Conservation (phyloP, 2,888 invertebrate genomes). For the Ormyrus nitidulus region DNA sequence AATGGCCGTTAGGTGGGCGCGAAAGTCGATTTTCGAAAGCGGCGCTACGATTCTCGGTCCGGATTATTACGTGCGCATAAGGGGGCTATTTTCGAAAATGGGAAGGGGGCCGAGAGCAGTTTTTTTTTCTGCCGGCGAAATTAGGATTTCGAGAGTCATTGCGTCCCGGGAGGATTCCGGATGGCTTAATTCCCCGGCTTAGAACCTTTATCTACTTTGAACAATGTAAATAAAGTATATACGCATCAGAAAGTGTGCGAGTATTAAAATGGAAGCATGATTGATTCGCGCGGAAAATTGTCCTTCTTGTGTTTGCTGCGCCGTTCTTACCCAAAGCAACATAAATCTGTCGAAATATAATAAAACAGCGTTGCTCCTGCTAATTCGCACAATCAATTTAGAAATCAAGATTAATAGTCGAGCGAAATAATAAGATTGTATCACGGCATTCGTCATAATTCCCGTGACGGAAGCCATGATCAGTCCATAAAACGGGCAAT, state of each 20-base stretch:
- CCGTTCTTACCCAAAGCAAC: neutral
- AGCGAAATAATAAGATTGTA: no score
- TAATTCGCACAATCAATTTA: no score
- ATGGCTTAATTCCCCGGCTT: neutral
- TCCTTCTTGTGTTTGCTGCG: no score
- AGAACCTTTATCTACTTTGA: neutral
- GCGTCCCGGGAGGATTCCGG: conserved; percentile 10
- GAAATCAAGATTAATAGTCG: no score
- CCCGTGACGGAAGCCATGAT: no score
- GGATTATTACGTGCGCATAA: conserved; percentile 33
- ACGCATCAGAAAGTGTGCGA: no score
- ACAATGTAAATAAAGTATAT: neutral
- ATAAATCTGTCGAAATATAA: neutral
- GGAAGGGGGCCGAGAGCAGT: neutral
- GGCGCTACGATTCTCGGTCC: conserved; percentile 13
- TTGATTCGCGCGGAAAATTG: no score
- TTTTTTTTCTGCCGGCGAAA: neutral
- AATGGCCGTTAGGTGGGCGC: conserved; percentile 43
- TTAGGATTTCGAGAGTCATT: conserved; percentile 25
- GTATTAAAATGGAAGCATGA: no score
- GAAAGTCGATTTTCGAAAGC: conserved; percentile 37
- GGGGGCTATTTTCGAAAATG: conserved; percentile 38
- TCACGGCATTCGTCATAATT: no score
- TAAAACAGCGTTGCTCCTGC: no score
- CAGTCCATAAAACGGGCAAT: no score